A percentile compares a stretch with the other conserved stretches of the same genome.
Conservation (phyloP, 2,888 invertebrate species). For the Habrosyne pyritoides region DNA sequence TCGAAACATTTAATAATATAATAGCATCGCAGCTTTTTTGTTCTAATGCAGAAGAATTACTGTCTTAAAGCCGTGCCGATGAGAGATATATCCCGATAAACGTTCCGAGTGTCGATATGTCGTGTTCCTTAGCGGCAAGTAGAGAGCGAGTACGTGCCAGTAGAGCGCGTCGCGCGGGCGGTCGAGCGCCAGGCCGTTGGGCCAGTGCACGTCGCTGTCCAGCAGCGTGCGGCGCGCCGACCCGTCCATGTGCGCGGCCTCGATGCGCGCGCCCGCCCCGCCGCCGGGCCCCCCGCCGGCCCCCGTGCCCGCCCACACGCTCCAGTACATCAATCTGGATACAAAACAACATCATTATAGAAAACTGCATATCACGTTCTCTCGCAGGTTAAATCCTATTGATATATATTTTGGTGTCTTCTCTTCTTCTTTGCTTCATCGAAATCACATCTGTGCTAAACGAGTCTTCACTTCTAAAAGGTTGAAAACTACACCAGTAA, state of each 20-base stretch:
- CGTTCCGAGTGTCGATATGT: too few species aligned
- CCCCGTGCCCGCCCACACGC: constrained; percentile 85
- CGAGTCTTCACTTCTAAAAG: too few species aligned
- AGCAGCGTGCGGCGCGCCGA: constrained; percentile 83
- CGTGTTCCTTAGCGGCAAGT: neutral
- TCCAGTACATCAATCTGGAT: constrained; percentile 88
- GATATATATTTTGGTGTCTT: too few species aligned
- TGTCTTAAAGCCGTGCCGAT: too few species aligned
- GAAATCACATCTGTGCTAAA: too few species aligned
- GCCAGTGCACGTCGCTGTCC: constrained; percentile 85
- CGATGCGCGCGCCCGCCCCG: constrained; percentile 86
- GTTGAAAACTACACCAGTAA: neutral
- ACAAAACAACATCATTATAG: neutral
- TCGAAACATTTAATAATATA: too few species aligned
- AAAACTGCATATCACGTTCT: too few species aligned
- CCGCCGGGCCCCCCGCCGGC: constrained; percentile 78
- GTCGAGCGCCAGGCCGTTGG: constrained; percentile 86
- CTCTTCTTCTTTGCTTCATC: too few species aligned
- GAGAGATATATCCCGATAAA: too few species aligned
- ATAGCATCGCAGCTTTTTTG: too few species aligned
- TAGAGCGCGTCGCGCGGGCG: constrained; percentile 48
- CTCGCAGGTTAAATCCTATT: too few species aligned
- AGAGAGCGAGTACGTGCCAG: constrained; percentile 43
- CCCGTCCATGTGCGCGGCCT: constrained; percentile 90
- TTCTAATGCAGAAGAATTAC: too few species aligned